These are phyloP conservation scores for Chionis minor DNA, from an alignment of 2,113 vertebrate species.

Conservation along the genomic window DNA sequence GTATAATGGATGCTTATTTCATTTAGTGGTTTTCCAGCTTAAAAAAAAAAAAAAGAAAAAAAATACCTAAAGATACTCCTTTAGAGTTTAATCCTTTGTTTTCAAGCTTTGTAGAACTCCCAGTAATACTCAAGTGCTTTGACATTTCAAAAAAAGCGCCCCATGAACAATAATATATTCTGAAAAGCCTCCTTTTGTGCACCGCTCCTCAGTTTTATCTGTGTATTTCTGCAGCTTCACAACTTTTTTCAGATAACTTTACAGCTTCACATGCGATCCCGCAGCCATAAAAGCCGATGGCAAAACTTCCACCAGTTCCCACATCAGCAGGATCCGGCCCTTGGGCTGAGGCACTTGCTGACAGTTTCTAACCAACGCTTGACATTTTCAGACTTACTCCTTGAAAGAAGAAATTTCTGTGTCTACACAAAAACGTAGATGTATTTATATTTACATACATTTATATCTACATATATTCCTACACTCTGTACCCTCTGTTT, in stretches of 20 bases:
- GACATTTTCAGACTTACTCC: neutral
- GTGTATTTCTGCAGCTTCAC: neutral
- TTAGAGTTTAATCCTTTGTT: slow-evolving; percentile 13
- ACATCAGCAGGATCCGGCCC: neutral
- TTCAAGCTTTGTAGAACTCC: slow-evolving; percentile 22
- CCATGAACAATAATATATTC: neutral
- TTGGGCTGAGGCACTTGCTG: fast-evolving
- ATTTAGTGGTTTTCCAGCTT: neutral
- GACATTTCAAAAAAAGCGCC: neutral
- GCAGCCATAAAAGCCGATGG: neutral
- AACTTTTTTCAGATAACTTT: neutral
- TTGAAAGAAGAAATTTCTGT: neutral
- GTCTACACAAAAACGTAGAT: neutral
- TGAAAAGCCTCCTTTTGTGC: neutral
- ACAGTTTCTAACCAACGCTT: neutral
- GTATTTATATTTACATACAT: too few relatives aligned
- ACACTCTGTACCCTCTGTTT: neutral
- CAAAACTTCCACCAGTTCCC: neutral
- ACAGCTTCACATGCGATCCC: neutral
- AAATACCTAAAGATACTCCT: neutral
- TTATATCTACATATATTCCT: neutral
- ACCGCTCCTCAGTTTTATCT: neutral
- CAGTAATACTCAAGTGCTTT: neutral
- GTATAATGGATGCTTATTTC: neutral
- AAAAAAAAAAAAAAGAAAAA: neutral